Percentiles rank a stretch among this genome's conserved stretches.
phyloP scores from a whole-genome alignment of 2,113 vertebrate species.

The Epinephelus cyanopodus region DNA sequence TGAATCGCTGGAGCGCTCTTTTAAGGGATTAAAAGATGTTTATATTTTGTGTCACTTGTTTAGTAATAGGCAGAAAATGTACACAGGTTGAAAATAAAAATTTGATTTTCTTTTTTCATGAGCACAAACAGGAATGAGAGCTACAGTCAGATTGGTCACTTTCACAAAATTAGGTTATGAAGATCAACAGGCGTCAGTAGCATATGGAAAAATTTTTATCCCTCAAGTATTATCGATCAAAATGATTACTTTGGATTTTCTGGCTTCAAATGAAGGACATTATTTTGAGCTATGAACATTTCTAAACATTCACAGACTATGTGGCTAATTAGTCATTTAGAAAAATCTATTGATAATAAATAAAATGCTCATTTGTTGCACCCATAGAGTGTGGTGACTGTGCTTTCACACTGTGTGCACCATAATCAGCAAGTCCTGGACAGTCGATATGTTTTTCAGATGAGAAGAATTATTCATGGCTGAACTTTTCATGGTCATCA shows the following conservation, averaged over 20 bases:
- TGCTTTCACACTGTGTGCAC: background rate
- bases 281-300: background rate
- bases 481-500: conserved; percentile 11
- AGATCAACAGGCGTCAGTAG: background rate
- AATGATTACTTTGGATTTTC: background rate
- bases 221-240: background rate
- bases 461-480: conserved; percentile 8
- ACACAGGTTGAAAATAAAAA: no score
- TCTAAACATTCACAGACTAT: background rate
- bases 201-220: background rate
- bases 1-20: no score
- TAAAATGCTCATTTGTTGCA: background rate
- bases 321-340: background rate
- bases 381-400: background rate
- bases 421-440: background rate
- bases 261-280: background rate
- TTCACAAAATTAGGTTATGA: no score
- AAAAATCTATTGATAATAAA: background rate
- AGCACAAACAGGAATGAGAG: no score
- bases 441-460: conserved; percentile 6
- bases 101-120: no score
- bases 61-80: no score
- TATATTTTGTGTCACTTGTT: no score
- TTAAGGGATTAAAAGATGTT: no score
- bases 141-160: no score